Conservation (phyloP, 2,113 vertebrate genomes). For the Ceratotherium simum region DNA sequence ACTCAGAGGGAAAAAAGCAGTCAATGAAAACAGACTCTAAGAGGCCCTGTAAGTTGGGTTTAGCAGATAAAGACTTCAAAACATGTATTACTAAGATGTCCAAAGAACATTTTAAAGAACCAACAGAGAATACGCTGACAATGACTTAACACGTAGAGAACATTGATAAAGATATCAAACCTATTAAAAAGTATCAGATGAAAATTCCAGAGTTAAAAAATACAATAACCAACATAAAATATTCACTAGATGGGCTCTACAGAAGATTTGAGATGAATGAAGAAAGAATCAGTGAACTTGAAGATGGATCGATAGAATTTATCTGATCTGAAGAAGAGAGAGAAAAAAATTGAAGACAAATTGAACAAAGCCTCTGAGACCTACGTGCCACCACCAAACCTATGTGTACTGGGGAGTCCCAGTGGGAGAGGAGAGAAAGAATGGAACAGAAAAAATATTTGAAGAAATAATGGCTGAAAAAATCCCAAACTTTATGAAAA, state of each 20-base stretch:
- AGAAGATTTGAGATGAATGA: not conserved
- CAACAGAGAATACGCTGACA: not conserved
- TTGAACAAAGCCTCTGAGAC: not conserved
- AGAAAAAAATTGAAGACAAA: not conserved
- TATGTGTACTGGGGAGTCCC: not conserved
- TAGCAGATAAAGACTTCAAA: not conserved
- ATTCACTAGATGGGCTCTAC: not conserved
- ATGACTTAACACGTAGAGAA: not conserved
- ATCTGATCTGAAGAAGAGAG: not conserved
- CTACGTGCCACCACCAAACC: not conserved
- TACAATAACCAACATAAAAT: not conserved
- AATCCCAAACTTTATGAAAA: not conserved
- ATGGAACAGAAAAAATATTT: not conserved
- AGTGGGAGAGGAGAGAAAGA: not conserved
- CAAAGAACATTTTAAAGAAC: not conserved
- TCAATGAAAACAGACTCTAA: not conserved
- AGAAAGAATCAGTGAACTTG: not conserved
- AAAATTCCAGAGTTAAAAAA: constrained; percentile 12
- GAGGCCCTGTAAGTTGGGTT: not conserved
- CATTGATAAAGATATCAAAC: not conserved
- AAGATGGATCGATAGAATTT: not conserved
- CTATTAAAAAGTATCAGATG: not conserved
- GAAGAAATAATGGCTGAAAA: constrained; percentile 18
- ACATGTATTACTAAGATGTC: not conserved
- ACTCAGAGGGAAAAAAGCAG: not conserved